These are phyloP conservation scores for Drosophila conformis DNA, from an alignment of 2,888 invertebrate genomes.

Conservation along the genomic window DNA sequence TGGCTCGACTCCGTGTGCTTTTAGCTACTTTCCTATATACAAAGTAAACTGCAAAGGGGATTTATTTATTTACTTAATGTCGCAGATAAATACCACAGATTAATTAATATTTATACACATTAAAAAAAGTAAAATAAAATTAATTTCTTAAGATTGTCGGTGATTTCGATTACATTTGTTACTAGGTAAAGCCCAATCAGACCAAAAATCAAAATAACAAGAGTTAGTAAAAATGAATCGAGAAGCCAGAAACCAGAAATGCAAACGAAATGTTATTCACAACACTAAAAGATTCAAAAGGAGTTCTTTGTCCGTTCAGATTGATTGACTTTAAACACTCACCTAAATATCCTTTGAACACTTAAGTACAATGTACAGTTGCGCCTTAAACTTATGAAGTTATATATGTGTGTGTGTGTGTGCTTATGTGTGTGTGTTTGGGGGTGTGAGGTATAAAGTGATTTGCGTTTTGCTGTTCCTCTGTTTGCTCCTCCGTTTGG, in stretches of 20 bases:
- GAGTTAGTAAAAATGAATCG: neutral
- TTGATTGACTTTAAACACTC: constrained; percentile 6
- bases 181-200: neutral
- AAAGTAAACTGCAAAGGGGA: constrained; percentile 66
- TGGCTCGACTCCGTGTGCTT: constrained; percentile 73
- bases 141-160: neutral
- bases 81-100: neutral
- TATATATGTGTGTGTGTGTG: constrained; percentile 33
- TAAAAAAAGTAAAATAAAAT: neutral
- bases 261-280: neutral
- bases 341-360: constrained; percentile 83
- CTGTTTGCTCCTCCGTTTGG: constrained; percentile 71
- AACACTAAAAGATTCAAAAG: neutral
- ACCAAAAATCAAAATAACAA: neutral
- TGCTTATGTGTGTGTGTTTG: constrained; percentile 37
- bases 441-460: constrained; percentile 84
- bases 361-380: constrained; percentile 85
- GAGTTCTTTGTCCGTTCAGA: neutral
- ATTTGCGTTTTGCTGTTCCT: constrained; percentile 82
- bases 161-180: neutral
- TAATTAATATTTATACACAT: neutral
- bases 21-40: constrained; percentile 82
- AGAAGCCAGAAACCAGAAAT: neutral
- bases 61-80: neutral
- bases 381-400: constrained; percentile 72